Conservation (phyloP, 2,888 invertebrate species). For the Operophtera brumata region DNA sequence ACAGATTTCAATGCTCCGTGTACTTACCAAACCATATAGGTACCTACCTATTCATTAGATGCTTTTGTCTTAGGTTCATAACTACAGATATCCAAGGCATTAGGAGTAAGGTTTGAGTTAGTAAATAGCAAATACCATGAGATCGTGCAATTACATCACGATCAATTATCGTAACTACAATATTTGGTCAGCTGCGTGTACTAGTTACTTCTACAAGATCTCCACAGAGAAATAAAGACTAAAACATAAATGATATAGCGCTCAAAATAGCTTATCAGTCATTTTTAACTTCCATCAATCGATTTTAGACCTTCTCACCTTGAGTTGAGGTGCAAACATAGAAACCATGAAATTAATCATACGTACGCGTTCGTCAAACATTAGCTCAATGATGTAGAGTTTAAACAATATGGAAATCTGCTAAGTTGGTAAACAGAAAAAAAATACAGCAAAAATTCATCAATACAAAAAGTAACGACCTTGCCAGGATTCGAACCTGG, state of each 20-base stretch:
- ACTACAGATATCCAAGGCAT: too few species aligned
- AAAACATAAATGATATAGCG: slow-evolving; percentile 2
- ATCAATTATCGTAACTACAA: slow-evolving; percentile 78
- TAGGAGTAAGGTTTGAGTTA: slow-evolving; percentile 5
- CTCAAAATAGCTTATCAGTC: slow-evolving; percentile 22
- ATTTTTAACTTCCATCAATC: slow-evolving; percentile 29
- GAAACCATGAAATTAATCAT: slow-evolving; percentile 35
- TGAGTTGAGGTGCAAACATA: slow-evolving; percentile 37
- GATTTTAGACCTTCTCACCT: slow-evolving; percentile 46
- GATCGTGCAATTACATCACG: slow-evolving; percentile 77
- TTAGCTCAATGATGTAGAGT: slow-evolving; percentile 55
- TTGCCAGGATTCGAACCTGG: slow-evolving; percentile 84
- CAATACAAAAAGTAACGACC: slow-evolving; percentile 60
- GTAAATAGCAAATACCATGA: slow-evolving; percentile 41
- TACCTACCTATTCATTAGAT: too few species aligned
- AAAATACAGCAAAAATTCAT: slow-evolving; percentile 27
- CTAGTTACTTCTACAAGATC: slow-evolving; percentile 46
- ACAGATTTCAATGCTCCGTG: too few species aligned
- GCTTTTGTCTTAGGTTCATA: too few species aligned
- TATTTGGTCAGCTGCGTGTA: slow-evolving; percentile 79
- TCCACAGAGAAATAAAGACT: slow-evolving; percentile 32
- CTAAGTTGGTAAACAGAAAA: slow-evolving; percentile 29
- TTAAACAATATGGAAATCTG: slow-evolving; percentile 60
- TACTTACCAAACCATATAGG: too few species aligned
- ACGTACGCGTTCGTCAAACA: slow-evolving; percentile 61